These are phyloP conservation scores for Zaprionus bogoriensis DNA, from an alignment of 2,888 invertebrate species.

Conservation along the genomic window DNA sequence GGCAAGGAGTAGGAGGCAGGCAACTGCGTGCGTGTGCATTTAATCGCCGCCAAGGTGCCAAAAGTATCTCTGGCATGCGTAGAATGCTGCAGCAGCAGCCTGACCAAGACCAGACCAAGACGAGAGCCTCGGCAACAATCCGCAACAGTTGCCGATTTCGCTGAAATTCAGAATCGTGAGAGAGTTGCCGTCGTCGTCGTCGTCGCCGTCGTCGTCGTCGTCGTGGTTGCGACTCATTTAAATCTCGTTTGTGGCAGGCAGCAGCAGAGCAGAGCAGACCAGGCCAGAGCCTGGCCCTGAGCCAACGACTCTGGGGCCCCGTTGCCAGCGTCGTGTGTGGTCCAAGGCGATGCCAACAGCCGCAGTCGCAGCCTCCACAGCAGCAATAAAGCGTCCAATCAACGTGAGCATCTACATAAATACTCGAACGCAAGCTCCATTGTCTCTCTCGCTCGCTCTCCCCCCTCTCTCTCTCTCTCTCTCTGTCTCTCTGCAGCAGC, in stretches of 20 bases:
- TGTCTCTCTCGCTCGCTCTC: conserved; percentile 32
- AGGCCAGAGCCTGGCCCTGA: conserved; percentile 25
- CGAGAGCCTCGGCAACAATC: conserved; percentile 25
- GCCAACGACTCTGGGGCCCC: conserved; percentile 33
- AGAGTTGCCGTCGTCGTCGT: conserved; percentile 66
- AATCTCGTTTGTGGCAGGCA: conserved; percentile 75
- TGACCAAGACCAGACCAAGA: conserved; percentile 5
- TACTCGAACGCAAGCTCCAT: conserved; percentile 51
- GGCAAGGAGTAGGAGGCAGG: not conserved
- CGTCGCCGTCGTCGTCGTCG: no score
- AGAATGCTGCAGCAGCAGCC: conserved; percentile 57
- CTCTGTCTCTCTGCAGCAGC: not conserved
- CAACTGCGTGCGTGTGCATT: conserved; percentile 62
- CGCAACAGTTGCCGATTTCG: conserved; percentile 66
- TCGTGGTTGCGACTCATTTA: conserved; percentile 80
- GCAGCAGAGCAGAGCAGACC: not conserved
- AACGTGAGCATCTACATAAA: conserved; percentile 64
- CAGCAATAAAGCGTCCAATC: conserved; percentile 56
- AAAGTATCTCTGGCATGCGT: conserved; percentile 77
- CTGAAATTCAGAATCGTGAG: conserved; percentile 78
- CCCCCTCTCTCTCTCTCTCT: conserved; percentile 49
- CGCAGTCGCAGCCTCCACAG: conserved; percentile 3
- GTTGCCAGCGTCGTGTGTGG: conserved; percentile 67
- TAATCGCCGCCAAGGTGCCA: conserved; percentile 76
- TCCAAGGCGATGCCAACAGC: conserved; percentile 41